Evolutionary conservation across 2,888 invertebrate species (phyloP).

Genomic region (Aphodius granarius): DNA sequence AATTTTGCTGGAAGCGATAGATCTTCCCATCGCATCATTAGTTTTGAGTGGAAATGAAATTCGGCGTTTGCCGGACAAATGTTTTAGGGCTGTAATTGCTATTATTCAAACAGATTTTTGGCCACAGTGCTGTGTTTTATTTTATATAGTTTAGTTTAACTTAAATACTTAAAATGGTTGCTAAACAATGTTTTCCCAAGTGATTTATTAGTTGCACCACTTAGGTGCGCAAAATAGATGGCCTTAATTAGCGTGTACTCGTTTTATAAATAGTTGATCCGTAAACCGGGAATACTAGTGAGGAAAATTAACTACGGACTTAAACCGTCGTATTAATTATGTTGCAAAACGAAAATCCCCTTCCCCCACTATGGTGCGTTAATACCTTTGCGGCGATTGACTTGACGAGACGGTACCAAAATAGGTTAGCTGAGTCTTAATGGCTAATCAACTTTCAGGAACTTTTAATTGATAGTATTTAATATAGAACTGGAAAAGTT

Average conservation of each 20-base stretch:
- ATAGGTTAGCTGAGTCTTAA: background rate
- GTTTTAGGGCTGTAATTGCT: background rate
- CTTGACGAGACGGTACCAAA: background rate
- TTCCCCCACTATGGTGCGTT: background rate
- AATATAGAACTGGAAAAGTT: background rate
- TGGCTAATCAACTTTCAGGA: background rate
- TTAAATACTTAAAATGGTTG: background rate
- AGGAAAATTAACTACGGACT: conserved; percentile 1
- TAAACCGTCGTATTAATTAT: conserved; percentile 2
- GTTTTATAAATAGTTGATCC: conserved; percentile 14
- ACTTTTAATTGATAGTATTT: background rate
- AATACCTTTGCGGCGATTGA: background rate
- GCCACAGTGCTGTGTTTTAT: no score
- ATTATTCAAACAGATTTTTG: no score
- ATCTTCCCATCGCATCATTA: no score
- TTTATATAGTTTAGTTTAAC: no score
- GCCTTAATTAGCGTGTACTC: background rate
- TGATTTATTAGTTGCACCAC: background rate
- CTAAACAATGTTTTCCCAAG: background rate
- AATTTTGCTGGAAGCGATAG: no score
- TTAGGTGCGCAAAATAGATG: conserved; percentile 1
- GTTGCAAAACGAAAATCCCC: conserved; percentile 10
- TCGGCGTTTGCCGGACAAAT: background rate
- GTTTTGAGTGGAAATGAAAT: no score
- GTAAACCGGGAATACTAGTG: background rate